These are phyloP conservation scores for Periophthalmodon schlosseri DNA, from an alignment of 2,113 vertebrate species.

Conservation along the genomic window DNA sequence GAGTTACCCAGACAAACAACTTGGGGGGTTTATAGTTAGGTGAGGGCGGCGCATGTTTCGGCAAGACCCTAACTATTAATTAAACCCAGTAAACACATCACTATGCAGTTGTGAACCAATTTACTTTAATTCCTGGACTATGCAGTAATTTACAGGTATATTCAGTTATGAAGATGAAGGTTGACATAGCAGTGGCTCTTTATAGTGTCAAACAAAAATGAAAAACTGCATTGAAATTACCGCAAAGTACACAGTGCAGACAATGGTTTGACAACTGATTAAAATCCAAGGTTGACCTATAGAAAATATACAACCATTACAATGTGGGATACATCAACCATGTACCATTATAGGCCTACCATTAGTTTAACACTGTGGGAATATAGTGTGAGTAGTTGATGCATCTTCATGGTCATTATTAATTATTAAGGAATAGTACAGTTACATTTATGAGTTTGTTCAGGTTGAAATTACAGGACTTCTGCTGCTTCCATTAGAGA, in stretches of 20 bases:
- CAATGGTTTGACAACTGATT: not conserved
- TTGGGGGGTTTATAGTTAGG: no score
- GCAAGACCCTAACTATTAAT: no score
- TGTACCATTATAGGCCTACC: not conserved
- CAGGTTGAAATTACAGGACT: not conserved
- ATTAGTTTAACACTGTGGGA: not conserved
- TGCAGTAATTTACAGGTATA: not conserved
- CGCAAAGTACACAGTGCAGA: not conserved
- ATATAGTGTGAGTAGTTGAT: not conserved
- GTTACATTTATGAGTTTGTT: not conserved
- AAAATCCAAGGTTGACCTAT: not conserved
- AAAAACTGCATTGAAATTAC: not conserved
- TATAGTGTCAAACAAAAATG: not conserved
- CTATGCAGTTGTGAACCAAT: not conserved
- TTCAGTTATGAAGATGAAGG: not conserved
- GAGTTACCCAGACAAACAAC: no score
- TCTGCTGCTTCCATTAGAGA: constrained; percentile 39
- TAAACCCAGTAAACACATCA: not conserved
- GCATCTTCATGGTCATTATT: not conserved
- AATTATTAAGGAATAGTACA: not conserved
- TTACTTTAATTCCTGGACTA: not conserved
- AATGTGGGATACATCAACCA: not conserved
- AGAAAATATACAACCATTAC: not conserved
- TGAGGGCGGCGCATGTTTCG: no score
- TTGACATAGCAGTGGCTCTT: not conserved